Evolutionary conservation across 1,140 invertebrate species (phyloP), one percentile per base, ranked within the genome.

Genomic region (Anastrepha ludens): DNA sequence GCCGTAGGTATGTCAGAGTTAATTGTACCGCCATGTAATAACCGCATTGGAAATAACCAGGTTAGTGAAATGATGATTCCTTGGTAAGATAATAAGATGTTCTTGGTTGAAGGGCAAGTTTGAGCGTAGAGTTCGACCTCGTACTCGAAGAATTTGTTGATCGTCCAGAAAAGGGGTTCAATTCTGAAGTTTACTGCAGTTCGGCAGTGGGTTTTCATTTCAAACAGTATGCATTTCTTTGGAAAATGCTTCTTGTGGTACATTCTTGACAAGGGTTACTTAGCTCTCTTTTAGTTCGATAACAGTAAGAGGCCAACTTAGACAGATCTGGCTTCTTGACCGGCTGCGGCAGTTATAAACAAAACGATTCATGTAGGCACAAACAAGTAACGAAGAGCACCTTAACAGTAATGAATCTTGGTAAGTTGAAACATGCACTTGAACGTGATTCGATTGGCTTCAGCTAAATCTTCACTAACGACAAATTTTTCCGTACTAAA

Each of bases 1-100:
- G 50, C 39, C 81, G 47, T 85, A 85, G 8, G 2, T 55, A 20
- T 13, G 81, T 17, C 7, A 85, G 17, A 15, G 81, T 85, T 85
- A 85, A 39, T 58, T 85, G 47, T n/a, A 20, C 55, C 81, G 17
- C 81, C 81, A 85, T 58, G 47, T 20, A 58, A 59, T 55, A 55
- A 8, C 6, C 11, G 50, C 50, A 55, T 55, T 55, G 50, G 50
- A 55, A 55, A 55, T 55, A 11, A 55, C 50, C 50, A 11, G 11
- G 6, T 55, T 55, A 11, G 0, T 55, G 50, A 55, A 55, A 9
- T 55, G 50, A 55, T 85, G 81, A 85, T 9, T 13, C 0, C 17
- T 50, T 17, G 81, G 81, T 55, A 85, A n/a, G 17, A 85, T 85
- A 7, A 85, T 58, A 55, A 47, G 81, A 58, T 85, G 50, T 58